These are phyloP conservation scores for Thereva nobilitata DNA, from an alignment of 2,888 invertebrate species.

Conservation along the genomic window DNA sequence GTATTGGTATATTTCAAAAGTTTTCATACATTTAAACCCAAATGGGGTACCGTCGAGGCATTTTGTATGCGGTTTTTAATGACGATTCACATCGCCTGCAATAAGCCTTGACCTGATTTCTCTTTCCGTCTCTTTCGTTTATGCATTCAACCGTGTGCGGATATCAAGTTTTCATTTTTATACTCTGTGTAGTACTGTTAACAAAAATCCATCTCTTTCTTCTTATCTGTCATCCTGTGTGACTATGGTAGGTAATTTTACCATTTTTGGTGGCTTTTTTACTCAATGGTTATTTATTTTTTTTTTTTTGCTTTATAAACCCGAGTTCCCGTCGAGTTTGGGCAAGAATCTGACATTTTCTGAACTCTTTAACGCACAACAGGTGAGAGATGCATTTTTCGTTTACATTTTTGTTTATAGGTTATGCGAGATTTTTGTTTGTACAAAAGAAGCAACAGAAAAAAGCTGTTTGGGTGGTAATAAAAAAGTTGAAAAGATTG, in stretches of 20 bases:
- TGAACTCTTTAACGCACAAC: background rate
- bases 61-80: constrained; percentile 28
- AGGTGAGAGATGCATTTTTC: constrained; percentile 20
- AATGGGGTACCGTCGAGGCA: too few species aligned
- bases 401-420: background rate
- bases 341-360: constrained; percentile 20
- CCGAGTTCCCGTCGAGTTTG: background rate
- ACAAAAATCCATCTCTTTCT: constrained; percentile 8
- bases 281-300: constrained; percentile 17
- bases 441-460: constrained; percentile 5
- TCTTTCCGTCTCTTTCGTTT: constrained; percentile 56
- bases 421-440: background rate
- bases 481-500: too few species aligned
- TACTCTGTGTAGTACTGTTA: background rate
- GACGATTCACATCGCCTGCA: constrained; percentile 48
- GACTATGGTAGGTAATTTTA: constrained; percentile 15
- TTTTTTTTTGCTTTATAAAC: background rate
- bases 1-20: too few species aligned
- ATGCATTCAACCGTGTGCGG: constrained; percentile 35
- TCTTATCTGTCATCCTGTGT: background rate
- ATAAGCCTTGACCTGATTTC: constrained; percentile 59
- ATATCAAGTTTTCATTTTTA: constrained; percentile 12
- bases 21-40: too few species aligned
- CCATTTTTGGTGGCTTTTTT: constrained; percentile 31
- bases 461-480: background rate